Evolutionary conservation across 1,140 invertebrate species (phyloP).

Genomic region (Heliconius congener): DNA sequence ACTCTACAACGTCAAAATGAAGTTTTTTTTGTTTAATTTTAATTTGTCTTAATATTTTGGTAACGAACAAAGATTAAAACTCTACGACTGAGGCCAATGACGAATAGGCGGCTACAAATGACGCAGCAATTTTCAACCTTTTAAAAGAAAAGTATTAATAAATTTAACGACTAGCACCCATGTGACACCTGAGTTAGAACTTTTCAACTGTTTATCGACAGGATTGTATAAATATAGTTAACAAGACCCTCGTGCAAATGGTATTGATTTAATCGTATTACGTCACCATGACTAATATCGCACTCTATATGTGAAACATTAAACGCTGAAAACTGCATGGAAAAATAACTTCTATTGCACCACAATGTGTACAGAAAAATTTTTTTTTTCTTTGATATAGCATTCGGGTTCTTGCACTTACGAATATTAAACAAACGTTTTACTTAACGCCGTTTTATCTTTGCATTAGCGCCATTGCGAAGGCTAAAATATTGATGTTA

Average conservation of each 20-base stretch:
- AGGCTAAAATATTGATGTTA: not conserved
- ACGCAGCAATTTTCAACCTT: too few species aligned
- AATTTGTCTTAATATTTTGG: too few species aligned
- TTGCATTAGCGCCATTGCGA: not conserved
- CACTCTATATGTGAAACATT: slow-evolving; percentile 10
- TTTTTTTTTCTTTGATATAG: not conserved
- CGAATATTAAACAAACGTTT: slow-evolving; percentile 3
- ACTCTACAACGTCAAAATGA: too few species aligned
- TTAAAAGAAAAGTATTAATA: not conserved
- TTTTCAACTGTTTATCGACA: not conserved
- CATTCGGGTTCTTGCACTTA: not conserved
- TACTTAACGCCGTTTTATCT: not conserved
- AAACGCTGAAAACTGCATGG: not conserved
- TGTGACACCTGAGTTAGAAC: not conserved
- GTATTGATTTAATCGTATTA: slow-evolving; percentile 5
- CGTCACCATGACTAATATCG: slow-evolving; percentile 11
- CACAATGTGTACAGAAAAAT: not conserved
- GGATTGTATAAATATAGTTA: not conserved
- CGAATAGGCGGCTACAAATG: too few species aligned
- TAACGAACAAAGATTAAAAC: not conserved
- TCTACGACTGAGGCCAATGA: not conserved
- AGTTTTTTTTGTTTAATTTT: too few species aligned
- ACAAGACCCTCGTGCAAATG: not conserved
- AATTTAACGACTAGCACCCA: too few species aligned
- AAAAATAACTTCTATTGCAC: not conserved